Conservation (phyloP, 1,140 invertebrate species). For the Oedothorax gibbosus region DNA sequence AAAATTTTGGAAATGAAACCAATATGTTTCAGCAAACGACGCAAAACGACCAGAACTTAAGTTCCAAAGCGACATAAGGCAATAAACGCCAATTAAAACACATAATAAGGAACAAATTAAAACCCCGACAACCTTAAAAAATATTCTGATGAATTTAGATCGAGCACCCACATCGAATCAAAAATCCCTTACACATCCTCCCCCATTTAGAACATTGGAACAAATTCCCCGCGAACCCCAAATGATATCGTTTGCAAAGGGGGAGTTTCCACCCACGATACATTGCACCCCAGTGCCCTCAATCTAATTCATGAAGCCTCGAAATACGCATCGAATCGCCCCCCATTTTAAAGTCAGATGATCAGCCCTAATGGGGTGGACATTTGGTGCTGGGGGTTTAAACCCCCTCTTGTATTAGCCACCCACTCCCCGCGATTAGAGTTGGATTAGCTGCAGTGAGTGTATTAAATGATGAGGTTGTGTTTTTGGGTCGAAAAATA, state of each 20-base stretch:
- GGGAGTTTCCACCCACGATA: no score
- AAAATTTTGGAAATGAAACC: no score
- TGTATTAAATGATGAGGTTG: no score
- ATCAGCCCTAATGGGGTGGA: constrained; percentile 49
- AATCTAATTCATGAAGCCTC: constrained; percentile 58
- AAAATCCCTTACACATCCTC: neutral
- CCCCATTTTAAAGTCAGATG: constrained; percentile 59
- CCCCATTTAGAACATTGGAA: constrained; percentile 10
- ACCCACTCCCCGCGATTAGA: neutral
- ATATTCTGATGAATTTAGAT: no score
- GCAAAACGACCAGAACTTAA: no score
- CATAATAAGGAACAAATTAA: no score
- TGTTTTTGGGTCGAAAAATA: no score
- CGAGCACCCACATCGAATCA: neutral
- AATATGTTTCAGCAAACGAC: no score
- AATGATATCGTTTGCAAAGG: neutral
- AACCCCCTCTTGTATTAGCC: neutral
- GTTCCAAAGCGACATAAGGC: no score
- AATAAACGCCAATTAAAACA: no score
- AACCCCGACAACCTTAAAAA: no score
- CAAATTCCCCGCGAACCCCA: constrained; percentile 1
- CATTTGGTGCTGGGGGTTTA: constrained; percentile 10
- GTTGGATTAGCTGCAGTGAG: no score
- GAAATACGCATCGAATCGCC: constrained; percentile 38
- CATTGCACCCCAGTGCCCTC: constrained; percentile 9